phyloP scores from a whole-genome alignment of 64 coral and sea anemone genomes.

The Stichodactyla helianthus region DNA sequence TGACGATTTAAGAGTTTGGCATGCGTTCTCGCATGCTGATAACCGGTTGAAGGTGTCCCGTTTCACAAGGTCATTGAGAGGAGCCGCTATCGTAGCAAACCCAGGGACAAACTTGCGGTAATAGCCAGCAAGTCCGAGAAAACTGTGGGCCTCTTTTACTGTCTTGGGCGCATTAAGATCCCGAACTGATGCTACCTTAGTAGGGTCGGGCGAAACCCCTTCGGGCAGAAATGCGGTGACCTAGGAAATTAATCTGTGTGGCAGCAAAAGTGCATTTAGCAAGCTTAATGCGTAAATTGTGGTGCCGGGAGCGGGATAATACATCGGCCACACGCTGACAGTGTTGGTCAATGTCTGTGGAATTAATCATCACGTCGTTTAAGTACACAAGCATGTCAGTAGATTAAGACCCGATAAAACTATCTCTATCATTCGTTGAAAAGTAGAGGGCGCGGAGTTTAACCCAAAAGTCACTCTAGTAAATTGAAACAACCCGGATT shows the following conservation, averaged over 20 bases:
- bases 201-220: slow-evolving; percentile 36
- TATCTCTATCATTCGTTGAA: slow-evolving; percentile 32
- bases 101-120: background rate
- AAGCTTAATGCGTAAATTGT: slow-evolving; percentile 40
- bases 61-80: slow-evolving; percentile 11
- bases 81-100: slow-evolving; percentile 24
- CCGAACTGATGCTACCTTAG: slow-evolving; percentile 30
- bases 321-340: slow-evolving; percentile 31
- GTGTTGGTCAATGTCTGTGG: slow-evolving; percentile 19
- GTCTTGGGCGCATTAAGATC: slow-evolving; percentile 31
- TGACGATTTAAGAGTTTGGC: slow-evolving; percentile 24
- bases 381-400: slow-evolving; percentile 40
- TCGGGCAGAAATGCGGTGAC: slow-evolving; percentile 36
- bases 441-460: slow-evolving; percentile 19
- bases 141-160: slow-evolving; percentile 27
- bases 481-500: slow-evolving; percentile 26
- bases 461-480: slow-evolving; percentile 21
- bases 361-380: slow-evolving; percentile 37
- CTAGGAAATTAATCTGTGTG: slow-evolving; percentile 21
- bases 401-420: slow-evolving; percentile 38
- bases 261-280: slow-evolving; percentile 38
- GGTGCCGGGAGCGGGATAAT: slow-evolving; percentile 1
- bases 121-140: slow-evolving; percentile 32
- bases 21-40: slow-evolving; percentile 6
- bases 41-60: slow-evolving; percentile 29